A percentile compares a stretch with the other conserved stretches of the same genome.
phyloP scores from a whole-genome alignment of 2,797 vertebrate species.

The Brotula barbata region DNA sequence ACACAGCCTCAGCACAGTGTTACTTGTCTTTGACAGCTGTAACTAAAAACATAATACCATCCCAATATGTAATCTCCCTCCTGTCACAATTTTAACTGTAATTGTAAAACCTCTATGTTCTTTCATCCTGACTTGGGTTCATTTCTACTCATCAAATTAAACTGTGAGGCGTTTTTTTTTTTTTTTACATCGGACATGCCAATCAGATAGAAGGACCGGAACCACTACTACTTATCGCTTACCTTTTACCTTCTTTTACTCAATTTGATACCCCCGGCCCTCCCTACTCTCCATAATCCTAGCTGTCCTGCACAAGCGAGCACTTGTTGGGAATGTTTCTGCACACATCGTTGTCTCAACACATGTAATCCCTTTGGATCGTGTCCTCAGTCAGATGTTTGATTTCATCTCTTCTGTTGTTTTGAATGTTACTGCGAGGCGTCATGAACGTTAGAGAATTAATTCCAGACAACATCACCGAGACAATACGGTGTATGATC shows the following conservation, averaged over 20 bases:
- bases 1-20: no score
- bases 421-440: conserved; percentile 8
- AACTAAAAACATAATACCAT: no score
- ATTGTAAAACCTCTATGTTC: no score
- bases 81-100: no score
- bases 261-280: conserved; percentile 42
- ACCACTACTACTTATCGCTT: conserved; percentile 22
- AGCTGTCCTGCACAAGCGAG: conserved; percentile 51
- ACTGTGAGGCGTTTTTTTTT: no score
- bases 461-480: no score
- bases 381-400: conserved; percentile 11
- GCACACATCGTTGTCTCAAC: conserved; percentile 39
- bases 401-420: conserved; percentile 14
- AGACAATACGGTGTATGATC: no score
- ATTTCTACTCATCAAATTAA: no score
- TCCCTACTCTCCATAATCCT: conserved; percentile 47
- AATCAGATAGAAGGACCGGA: conserved; percentile 8
- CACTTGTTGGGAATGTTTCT: conserved; percentile 69
- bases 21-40: no score
- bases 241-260: conserved; percentile 36
- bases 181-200: background rate
- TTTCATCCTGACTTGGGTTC: no score
- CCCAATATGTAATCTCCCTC: no score
- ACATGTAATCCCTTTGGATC: conserved; percentile 29
- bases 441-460: no score